Conservation (phyloP, 2,797 vertebrate genomes). For the Epinephelus awoara region DNA sequence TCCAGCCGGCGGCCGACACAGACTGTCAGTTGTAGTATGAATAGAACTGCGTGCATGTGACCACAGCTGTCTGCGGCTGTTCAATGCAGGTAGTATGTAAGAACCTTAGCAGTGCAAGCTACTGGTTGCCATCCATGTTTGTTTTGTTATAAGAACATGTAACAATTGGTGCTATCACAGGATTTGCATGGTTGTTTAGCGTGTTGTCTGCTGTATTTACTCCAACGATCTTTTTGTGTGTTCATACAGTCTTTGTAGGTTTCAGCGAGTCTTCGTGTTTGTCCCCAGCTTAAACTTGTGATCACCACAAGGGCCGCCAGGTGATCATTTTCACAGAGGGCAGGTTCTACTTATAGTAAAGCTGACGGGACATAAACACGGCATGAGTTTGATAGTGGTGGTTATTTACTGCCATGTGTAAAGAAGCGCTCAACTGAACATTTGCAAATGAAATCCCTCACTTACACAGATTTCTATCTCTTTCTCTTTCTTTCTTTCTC, state of each 20-base stretch:
- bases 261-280: not conserved
- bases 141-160: too few relatives aligned
- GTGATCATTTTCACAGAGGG: not conserved
- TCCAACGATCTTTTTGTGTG: too few relatives aligned
- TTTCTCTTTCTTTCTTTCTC: constrained; percentile 12
- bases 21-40: too few relatives aligned
- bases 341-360: not conserved
- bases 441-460: not conserved
- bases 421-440: constrained; percentile 15
- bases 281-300: not conserved
- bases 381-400: not conserved
- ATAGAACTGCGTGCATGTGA: too few relatives aligned
- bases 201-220: too few relatives aligned
- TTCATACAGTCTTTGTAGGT: not conserved
- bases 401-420: constrained; percentile 9
- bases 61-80: too few relatives aligned
- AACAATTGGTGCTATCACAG: too few relatives aligned
- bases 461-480: not conserved
- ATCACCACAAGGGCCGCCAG: not conserved
- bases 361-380: not conserved
- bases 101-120: too few relatives aligned
- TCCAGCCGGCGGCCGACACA: too few relatives aligned
- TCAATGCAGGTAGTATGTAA: too few relatives aligned
- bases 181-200: too few relatives aligned
- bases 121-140: too few relatives aligned